Evolutionary conservation across 2,797 vertebrate genomes (phyloP).

Genomic region (Alectoris magna): DNA sequence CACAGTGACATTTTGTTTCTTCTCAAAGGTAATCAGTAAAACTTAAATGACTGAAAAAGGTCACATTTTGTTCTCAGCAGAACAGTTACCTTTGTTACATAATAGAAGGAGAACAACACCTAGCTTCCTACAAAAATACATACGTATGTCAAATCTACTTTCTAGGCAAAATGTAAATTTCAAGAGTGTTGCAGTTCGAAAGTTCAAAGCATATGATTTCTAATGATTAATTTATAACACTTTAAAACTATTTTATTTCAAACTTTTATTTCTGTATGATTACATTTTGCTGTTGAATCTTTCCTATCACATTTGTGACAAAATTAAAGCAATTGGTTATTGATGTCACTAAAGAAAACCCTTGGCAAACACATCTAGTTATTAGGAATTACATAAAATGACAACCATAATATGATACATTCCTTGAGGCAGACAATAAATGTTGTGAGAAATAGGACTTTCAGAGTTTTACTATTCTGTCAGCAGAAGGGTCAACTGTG

Average conservation of each 20-base stretch:
- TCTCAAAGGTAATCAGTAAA: constrained; percentile 22
- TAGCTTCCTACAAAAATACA: background rate
- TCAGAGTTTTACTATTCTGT: background rate
- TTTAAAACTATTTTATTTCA: background rate
- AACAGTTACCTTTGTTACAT: background rate
- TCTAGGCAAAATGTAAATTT: constrained; percentile 15
- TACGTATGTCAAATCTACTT: background rate
- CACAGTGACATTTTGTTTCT: constrained; percentile 19
- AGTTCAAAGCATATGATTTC: background rate
- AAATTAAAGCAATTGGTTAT: background rate
- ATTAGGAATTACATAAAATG: background rate
- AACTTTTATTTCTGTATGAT: background rate
- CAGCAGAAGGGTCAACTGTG: background rate
- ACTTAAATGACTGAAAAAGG: constrained; percentile 1
- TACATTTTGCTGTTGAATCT: background rate
- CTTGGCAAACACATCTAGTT: background rate
- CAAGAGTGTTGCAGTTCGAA: background rate
- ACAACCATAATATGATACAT: background rate
- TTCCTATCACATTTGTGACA: background rate
- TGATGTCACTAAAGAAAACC: background rate
- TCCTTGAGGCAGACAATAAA: background rate
- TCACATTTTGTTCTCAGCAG: constrained; percentile 16
- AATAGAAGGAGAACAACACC: background rate
- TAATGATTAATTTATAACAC: background rate
- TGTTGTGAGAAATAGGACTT: background rate